Percentiles rank a stretch among this genome's conserved stretches.
These are phyloP conservation scores for Balearica regulorum DNA, from an alignment of 2,797 vertebrate genomes.

Conservation along the genomic window DNA sequence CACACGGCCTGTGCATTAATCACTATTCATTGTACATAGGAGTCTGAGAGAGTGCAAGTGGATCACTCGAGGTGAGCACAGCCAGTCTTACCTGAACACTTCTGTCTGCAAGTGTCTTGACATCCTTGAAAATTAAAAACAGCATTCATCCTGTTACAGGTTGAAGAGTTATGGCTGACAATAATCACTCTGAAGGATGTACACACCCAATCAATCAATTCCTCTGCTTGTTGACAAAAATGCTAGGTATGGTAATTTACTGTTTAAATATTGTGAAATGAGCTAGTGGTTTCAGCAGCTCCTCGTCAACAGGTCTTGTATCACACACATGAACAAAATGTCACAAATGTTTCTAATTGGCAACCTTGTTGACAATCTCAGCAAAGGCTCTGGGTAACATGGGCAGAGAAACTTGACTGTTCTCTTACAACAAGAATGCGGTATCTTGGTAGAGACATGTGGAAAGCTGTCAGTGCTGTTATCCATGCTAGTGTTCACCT, in stretches of 20 bases:
- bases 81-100: neutral
- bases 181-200: neutral
- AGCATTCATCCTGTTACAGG: neutral
- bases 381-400: neutral
- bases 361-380: neutral
- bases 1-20: neutral
- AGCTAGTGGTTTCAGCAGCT: neutral
- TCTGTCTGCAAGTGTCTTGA: neutral
- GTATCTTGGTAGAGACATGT: neutral
- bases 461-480: neutral
- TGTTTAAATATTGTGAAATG: constrained; percentile 11
- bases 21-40: neutral
- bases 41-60: neutral
- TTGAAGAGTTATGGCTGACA: neutral
- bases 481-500: neutral
- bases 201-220: neutral
- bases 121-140: neutral
- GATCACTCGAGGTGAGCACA: neutral
- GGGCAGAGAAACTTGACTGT: neutral
- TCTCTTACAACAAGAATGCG: neutral
- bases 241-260: constrained; percentile 4
- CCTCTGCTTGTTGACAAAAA: constrained; percentile 29
- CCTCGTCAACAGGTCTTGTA: neutral
- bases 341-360: neutral
- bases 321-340: neutral